Conservation (phyloP, 1,140 invertebrate genomes). For the Achroia grisella region DNA sequence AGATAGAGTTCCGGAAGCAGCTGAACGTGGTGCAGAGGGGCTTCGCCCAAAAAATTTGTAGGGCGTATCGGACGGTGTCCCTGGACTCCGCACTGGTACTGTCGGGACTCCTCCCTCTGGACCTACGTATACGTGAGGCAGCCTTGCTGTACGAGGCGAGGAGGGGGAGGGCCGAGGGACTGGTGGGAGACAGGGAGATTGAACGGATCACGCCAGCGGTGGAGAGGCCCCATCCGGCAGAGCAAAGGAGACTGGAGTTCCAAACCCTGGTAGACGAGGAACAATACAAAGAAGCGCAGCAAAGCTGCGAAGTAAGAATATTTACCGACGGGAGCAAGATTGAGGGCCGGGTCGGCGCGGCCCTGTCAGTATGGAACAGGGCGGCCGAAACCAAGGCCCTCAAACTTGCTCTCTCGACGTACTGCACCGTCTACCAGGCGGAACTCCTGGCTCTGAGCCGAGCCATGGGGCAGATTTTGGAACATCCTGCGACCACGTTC, state of each 20-base stretch:
- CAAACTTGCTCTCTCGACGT: constrained; percentile 7
- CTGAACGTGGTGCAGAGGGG: constrained; percentile 6
- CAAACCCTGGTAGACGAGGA: not conserved
- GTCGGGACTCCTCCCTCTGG: constrained; percentile 11
- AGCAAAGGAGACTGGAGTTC: not conserved
- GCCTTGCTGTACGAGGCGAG: constrained; percentile 6
- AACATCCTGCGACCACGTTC: not conserved
- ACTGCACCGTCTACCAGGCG: constrained; percentile 18
- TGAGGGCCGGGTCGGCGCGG: constrained; percentile 14
- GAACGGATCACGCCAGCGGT: not conserved
- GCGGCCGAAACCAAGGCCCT: constrained; percentile 1
- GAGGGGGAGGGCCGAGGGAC: not conserved
- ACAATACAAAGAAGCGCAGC: not conserved
- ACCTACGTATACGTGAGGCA: constrained; percentile 8
- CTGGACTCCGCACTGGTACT: constrained; percentile 8
- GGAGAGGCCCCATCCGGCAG: not conserved
- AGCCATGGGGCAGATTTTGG: not conserved
- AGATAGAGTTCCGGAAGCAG: not conserved
- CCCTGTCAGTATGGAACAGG: constrained; percentile 8
- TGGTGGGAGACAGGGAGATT: not conserved
- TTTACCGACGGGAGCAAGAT: constrained; percentile 20
- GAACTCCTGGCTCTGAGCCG: constrained; percentile 8
- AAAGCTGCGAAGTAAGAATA: not conserved
- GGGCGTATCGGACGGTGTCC: constrained; percentile 8
- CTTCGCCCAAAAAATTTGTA: constrained; percentile 3